phyloP scores from a whole-genome alignment of 2,888 invertebrate genomes.

The Oscheius sp. region DNA sequence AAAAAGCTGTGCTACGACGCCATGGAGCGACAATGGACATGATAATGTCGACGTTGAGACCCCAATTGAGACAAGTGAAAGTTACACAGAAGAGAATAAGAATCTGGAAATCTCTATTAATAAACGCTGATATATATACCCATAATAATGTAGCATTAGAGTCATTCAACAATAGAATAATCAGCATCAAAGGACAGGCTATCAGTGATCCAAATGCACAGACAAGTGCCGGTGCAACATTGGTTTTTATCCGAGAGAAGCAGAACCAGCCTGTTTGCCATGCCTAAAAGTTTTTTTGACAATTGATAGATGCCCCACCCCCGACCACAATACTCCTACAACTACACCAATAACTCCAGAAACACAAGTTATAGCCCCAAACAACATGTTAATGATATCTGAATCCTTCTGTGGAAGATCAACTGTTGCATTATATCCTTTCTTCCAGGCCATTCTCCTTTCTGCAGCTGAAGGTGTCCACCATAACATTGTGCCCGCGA shows the following conservation, averaged over 20 bases:
- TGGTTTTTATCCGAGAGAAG: constrained; percentile 40
- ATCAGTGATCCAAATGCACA: constrained; percentile 87
- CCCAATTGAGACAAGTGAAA: constrained; percentile 94
- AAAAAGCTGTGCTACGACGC: constrained; percentile 92
- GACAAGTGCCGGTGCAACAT: constrained; percentile 75
- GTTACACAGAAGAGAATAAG: constrained; percentile 73
- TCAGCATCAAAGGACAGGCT: constrained; percentile 78
- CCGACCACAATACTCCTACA: constrained; percentile 82
- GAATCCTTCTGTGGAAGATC: constrained; percentile 10
- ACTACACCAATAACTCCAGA: constrained; percentile 93
- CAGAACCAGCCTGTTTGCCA: constrained; percentile 19
- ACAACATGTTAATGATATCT: constrained; percentile 78
- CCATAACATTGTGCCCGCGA: constrained; percentile 80
- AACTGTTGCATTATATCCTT: constrained; percentile 32
- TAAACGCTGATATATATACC: constrained; percentile 5
- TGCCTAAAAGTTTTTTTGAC: neutral
- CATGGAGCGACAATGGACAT: constrained; percentile 91
- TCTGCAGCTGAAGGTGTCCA: constrained; percentile 76
- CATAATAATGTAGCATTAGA: constrained; percentile 18
- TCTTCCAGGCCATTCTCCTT: constrained; percentile 49
- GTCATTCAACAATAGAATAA: constrained; percentile 27
- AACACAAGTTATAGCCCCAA: constrained; percentile 90
- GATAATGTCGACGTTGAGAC: constrained; percentile 92
- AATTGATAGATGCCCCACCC: constrained; percentile 26
- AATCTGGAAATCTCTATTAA: constrained; percentile 68